phyloP scores from a whole-genome alignment of 2,888 invertebrate species.

The Nomada ruficornis region DNA sequence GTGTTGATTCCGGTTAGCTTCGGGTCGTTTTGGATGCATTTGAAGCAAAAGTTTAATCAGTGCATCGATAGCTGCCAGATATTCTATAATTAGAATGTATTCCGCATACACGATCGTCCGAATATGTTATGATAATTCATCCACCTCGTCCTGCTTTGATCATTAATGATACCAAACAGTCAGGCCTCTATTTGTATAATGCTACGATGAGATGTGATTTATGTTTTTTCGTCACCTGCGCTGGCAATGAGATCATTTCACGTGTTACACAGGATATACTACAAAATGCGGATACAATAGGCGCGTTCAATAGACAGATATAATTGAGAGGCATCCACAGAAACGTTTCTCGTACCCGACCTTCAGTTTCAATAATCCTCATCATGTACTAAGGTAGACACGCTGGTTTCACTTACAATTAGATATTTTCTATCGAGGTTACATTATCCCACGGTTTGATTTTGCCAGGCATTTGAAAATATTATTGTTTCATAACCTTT shows the following conservation, averaged over 20 bases:
- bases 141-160: background rate
- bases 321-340: background rate
- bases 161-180: background rate
- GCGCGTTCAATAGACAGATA: background rate
- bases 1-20: background rate
- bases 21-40: too few relatives aligned
- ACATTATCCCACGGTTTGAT: background rate
- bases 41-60: too few relatives aligned
- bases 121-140: background rate
- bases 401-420: background rate
- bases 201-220: conserved; percentile 2
- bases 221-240: background rate
- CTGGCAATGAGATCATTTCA: background rate
- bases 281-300: background rate
- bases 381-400: background rate
- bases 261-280: background rate
- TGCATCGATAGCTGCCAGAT: background rate
- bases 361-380: conserved; percentile 2
- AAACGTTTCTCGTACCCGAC: background rate
- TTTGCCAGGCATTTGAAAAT: background rate
- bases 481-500: background rate
- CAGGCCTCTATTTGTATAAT: background rate
- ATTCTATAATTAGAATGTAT: background rate
- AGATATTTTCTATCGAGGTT: background rate
- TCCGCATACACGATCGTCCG: too few relatives aligned